phyloP scores from a whole-genome alignment of 2,113 vertebrate genomes.

The Perognathus longimembris region DNA sequence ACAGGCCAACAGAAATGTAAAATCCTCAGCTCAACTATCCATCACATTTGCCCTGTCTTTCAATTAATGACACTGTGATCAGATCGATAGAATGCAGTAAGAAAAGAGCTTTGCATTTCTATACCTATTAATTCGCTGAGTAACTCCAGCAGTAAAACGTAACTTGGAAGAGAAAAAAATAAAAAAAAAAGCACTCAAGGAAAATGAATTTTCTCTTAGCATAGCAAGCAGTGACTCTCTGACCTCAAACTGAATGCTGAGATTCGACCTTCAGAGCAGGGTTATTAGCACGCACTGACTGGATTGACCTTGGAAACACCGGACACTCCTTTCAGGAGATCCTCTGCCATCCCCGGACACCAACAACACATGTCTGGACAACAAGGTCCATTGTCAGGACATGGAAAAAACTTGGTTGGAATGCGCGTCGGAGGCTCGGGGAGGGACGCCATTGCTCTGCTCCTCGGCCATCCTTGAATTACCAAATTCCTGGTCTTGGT shows the following conservation, averaged over 20 bases:
- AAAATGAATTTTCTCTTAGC: conserved; percentile 60
- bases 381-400: not conserved
- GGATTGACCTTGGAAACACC: not conserved
- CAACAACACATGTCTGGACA: not conserved
- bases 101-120: conserved; percentile 90
- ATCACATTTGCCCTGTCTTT: conserved; percentile 87
- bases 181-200: conserved; percentile 79
- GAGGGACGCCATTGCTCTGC: conserved; percentile 42
- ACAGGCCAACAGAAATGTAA: conserved; percentile 83
- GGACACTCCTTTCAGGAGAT: not conserved
- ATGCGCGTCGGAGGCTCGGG: not conserved
- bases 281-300: conserved; percentile 16
- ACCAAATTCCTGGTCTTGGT: conserved; percentile 64
- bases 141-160: conserved; percentile 87
- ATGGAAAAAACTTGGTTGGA: not conserved
- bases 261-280: conserved; percentile 20
- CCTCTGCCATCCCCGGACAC: not conserved
- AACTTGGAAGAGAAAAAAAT: conserved; percentile 83
- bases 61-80: conserved; percentile 90
- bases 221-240: not conserved
- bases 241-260: conserved; percentile 22
- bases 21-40: conserved; percentile 85
- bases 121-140: conserved; percentile 91
- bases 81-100: conserved; percentile 90
- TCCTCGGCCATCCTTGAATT: conserved; percentile 15